phyloP scores from a whole-genome alignment of 2,797 vertebrate genomes.

The Artibeus jamaicensis region DNA sequence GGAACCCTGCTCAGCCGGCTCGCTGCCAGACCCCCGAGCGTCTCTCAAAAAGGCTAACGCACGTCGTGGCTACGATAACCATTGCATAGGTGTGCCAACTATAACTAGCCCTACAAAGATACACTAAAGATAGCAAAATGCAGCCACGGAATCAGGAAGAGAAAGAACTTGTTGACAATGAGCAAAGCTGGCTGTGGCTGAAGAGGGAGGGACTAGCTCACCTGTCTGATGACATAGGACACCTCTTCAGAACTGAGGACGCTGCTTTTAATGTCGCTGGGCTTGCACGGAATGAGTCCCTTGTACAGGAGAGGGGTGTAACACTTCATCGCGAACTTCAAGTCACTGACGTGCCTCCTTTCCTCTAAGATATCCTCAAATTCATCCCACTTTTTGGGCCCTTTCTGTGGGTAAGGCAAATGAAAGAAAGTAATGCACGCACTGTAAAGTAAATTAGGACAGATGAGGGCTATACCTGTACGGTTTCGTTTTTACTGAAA shows the following conservation, averaged over 20 bases:
- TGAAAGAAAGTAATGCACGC: constrained; percentile 38
- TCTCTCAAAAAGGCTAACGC: neutral
- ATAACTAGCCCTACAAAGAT: neutral
- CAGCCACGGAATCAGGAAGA: neutral
- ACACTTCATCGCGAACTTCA: constrained; percentile 93
- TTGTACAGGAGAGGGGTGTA: constrained; percentile 92
- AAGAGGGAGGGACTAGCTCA: constrained; percentile 73
- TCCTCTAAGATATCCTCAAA: constrained; percentile 97
- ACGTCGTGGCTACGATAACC: neutral
- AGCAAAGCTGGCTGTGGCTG: neutral
- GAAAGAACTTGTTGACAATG: neutral
- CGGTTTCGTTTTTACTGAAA: neutral
- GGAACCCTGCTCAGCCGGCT: neutral
- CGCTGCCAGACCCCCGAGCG: too few species aligned
- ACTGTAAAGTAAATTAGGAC: neutral
- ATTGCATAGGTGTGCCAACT: neutral
- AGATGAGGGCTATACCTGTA: neutral
- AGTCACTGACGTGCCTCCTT: constrained; percentile 91
- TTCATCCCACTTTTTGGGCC: constrained; percentile 95
- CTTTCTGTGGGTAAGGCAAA: constrained; percentile 83
- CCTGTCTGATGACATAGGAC: constrained; percentile 91
- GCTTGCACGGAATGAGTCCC: constrained; percentile 88
- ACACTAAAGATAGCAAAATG: neutral
- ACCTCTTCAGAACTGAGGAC: constrained; percentile 92
- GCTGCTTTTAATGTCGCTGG: constrained; percentile 86